Evolutionary conservation across 2,888 invertebrate species (phyloP), one percentile per base, ranked within the genome.

Genomic region (Eupeodes latifasciatus): DNA sequence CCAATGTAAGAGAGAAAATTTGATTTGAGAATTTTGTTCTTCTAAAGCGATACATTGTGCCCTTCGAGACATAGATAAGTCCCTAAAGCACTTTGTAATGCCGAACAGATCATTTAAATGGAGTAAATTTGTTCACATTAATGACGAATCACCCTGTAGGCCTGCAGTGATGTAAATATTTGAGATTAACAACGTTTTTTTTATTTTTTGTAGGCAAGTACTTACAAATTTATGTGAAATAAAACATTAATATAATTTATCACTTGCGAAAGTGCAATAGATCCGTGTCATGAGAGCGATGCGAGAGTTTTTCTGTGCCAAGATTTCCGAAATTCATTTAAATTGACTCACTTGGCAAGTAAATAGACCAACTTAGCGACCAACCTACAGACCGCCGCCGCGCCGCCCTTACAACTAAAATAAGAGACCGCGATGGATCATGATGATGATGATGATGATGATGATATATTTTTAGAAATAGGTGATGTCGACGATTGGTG

Each of bases 191-290:
- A 7, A 62, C n/a, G 14, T 40, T 40, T 62, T 62, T 53, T 55
- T 55, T 55, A 40, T 40, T 40, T 40, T 6, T 4, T 40, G 7
- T 7, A 40, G 4, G n/a, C 0, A 19, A 19, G 19, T 40, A 40
- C 27, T 27, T 40, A 40, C 40, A 40, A 40, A 40, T 40, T 5
- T 55, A 10, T 27, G 19, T 27, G 10, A 47, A 51, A 19, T 49
- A 57, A 76, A 64, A 16, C 49, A 40, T 62, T 64, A 62, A 77
- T 75, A 81, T 80, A 84, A 84, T 81, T 84, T 81, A 84, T 84
- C 76, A 84, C 84, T 72, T 77, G 76, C 80, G 74, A 87, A 87
- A 84, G 67, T 87, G 87, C 87, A 84, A 87, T 84, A 81, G 84
- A 84, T 87, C 74, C 55, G 80, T 87, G 84, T 81, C 80, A 80